These are phyloP conservation scores for Lycaena phlaeas DNA, from an alignment of 2,888 invertebrate genomes.

Conservation along the genomic window DNA sequence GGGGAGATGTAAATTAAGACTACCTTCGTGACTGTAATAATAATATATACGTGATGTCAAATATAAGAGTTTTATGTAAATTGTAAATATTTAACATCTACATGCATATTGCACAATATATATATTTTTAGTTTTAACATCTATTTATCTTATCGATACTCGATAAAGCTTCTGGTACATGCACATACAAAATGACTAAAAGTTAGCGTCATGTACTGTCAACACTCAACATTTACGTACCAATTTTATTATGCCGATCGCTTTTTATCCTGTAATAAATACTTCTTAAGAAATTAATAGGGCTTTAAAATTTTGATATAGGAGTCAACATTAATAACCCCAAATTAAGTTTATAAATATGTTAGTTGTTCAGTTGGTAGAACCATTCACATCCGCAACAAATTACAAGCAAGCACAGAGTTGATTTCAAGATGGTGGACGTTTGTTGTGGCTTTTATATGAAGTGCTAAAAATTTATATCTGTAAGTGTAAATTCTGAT, in stretches of 20 bases:
- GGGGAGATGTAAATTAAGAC: too few species aligned
- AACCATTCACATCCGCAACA: constrained; percentile 37
- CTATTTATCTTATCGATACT: constrained; percentile 13
- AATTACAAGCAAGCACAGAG: constrained; percentile 31
- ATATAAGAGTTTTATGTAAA: too few species aligned
- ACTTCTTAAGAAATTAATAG: constrained; percentile 7
- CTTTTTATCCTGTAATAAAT: constrained; percentile 20
- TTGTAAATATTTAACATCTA: too few species aligned
- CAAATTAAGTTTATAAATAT: background rate
- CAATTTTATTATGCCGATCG: constrained; percentile 13
- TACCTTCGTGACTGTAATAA: too few species aligned
- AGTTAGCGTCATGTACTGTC: constrained; percentile 32
- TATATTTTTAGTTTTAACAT: background rate
- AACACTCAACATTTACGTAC: background rate
- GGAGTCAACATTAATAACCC: background rate
- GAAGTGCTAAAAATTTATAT: constrained; percentile 31
- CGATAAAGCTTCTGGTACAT: constrained; percentile 10
- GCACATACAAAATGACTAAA: too few species aligned
- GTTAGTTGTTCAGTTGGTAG: constrained; percentile 21
- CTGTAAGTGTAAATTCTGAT: constrained; percentile 29
- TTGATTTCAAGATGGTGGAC: constrained; percentile 71
- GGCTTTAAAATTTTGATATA: background rate
- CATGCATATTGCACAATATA: too few species aligned
- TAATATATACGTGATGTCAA: too few species aligned
- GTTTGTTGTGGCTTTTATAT: constrained; percentile 69